Evolutionary conservation across 2,113 vertebrate species (phyloP).

Genomic region (Chionomys nivalis): DNA sequence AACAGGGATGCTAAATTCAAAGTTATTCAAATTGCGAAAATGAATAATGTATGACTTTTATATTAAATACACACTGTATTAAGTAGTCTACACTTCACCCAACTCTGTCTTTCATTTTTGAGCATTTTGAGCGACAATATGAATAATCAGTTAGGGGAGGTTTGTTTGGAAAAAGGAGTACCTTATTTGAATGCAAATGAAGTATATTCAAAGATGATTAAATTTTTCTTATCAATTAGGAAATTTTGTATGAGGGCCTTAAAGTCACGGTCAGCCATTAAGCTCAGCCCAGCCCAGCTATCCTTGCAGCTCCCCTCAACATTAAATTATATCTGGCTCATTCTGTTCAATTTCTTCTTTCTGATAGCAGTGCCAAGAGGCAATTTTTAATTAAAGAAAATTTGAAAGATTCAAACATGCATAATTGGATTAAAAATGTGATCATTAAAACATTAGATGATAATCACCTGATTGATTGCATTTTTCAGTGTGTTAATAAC

Average conservation of each 20-base stretch:
- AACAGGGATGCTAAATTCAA: slow-evolving; percentile 90
- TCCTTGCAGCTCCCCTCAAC: slow-evolving; percentile 46
- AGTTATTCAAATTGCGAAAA: slow-evolving; percentile 89
- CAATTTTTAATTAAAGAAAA: slow-evolving; percentile 86
- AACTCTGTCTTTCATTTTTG: slow-evolving; percentile 89
- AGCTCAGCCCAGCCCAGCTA: not conserved
- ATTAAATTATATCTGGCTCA: slow-evolving; percentile 81
- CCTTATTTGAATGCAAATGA: slow-evolving; percentile 87
- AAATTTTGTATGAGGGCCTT: slow-evolving; percentile 80
- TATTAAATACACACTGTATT: slow-evolving; percentile 92
- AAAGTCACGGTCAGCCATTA: slow-evolving; percentile 78
- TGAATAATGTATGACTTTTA: slow-evolving; percentile 93
- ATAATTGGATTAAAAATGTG: slow-evolving; percentile 87
- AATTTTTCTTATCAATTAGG: slow-evolving; percentile 88
- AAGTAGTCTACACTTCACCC: slow-evolving; percentile 88
- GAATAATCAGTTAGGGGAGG: slow-evolving; percentile 87
- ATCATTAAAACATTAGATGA: slow-evolving; percentile 85
- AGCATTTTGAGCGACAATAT: slow-evolving; percentile 88
- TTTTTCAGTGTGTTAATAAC: slow-evolving; percentile 79
- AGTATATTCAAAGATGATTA: slow-evolving; percentile 83
- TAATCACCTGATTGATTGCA: slow-evolving; percentile 83
- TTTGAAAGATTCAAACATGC: slow-evolving; percentile 83
- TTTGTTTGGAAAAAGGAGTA: slow-evolving; percentile 87
- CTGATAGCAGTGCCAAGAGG: slow-evolving; percentile 79
- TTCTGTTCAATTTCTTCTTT: slow-evolving; percentile 81